Conservation (phyloP, 2,797 vertebrate species). For the Sandelia bainsii region DNA sequence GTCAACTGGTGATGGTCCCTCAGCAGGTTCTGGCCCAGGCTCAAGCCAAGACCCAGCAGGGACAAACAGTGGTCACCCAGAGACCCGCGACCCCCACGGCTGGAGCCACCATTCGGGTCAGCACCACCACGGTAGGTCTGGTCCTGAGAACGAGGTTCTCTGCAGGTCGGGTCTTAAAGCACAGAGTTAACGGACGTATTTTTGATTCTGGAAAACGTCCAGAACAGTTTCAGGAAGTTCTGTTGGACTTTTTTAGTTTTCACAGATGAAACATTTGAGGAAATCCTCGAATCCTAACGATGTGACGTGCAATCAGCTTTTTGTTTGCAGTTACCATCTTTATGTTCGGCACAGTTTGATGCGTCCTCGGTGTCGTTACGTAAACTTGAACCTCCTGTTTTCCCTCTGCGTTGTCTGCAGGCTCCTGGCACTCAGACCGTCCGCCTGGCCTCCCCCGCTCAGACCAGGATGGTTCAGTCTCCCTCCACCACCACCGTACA, state of each 20-base stretch:
- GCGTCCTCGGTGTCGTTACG: no score
- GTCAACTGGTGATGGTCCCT: slow-evolving; percentile 90
- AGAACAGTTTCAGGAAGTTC: no score
- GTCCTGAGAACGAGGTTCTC: not conserved
- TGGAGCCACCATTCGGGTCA: slow-evolving; percentile 84
- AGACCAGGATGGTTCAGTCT: slow-evolving; percentile 73
- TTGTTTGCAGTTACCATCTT: no score
- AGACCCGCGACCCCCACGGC: slow-evolving; percentile 83
- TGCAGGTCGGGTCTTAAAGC: no score
- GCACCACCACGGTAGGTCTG: slow-evolving; percentile 80
- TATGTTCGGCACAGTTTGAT: no score
- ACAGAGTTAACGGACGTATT: no score
- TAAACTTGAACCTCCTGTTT: not conserved
- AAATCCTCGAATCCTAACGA: no score
- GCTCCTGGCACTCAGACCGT: slow-evolving; percentile 66
- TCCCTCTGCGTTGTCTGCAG: slow-evolving; percentile 37
- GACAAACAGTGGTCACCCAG: slow-evolving; percentile 82
- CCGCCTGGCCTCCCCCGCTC: slow-evolving; percentile 73
- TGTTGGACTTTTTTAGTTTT: no score
- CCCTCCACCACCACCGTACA: slow-evolving; percentile 65
- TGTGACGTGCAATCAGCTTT: no score
- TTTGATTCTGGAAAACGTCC: no score
- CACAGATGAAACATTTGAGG: no score
- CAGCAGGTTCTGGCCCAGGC: slow-evolving; percentile 90
- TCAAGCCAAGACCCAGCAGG: slow-evolving; percentile 82